These are phyloP conservation scores for Stichopus horrens DNA, from an alignment of 53 echinoderm and acorn worm species.

Conservation along the genomic window DNA sequence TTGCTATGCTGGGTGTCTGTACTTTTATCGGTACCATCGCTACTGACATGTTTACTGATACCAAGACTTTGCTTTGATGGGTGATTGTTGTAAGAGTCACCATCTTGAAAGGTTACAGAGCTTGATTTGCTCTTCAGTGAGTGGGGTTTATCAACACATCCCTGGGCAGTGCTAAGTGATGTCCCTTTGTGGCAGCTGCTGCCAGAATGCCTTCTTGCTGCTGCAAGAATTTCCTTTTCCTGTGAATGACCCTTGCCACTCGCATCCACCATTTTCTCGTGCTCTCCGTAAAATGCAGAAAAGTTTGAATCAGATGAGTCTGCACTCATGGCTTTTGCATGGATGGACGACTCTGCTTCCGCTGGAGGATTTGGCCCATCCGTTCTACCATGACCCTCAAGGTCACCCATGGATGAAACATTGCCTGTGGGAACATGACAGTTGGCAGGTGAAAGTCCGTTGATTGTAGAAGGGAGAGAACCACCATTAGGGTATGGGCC, in stretches of 20 bases:
- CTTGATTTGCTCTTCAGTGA: background rate
- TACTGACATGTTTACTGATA: background rate
- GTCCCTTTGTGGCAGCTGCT: background rate
- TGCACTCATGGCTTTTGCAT: background rate
- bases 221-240: no score
- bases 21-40: background rate
- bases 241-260: no score
- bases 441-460: background rate
- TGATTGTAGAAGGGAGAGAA: background rate
- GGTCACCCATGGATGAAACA: background rate
- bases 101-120: background rate
- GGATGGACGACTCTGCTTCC: background rate
- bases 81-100: background rate
- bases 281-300: slow-evolving; percentile 4
- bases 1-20: background rate
- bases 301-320: background rate
- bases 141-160: background rate
- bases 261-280: background rate
- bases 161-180: background rate
- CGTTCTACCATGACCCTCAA: background rate
- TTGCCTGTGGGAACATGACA: no score
- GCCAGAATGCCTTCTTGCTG: background rate
- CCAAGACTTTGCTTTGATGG: background rate
- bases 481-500: background rate
- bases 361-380: background rate